Conservation (phyloP, 1,140 invertebrate genomes). For the Grapholita molesta region DNA sequence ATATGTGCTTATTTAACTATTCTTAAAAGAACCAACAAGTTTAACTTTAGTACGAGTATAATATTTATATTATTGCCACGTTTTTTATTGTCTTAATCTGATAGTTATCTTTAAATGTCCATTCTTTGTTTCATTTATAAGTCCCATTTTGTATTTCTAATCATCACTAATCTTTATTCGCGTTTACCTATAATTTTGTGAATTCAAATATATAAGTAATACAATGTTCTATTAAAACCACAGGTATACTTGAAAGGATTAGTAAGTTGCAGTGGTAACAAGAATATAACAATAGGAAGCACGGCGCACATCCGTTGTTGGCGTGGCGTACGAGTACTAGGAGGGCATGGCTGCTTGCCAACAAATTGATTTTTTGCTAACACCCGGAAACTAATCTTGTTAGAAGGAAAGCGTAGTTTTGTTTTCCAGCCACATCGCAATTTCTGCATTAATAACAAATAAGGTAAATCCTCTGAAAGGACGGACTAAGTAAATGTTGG, state of each 20-base stretch:
- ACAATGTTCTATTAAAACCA: neutral
- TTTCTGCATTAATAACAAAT: constrained; percentile 12
- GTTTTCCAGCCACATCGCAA: constrained; percentile 2
- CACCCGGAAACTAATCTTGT: constrained; percentile 24
- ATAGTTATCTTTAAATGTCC: too few relatives aligned
- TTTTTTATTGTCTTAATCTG: too few relatives aligned
- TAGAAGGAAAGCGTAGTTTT: constrained; percentile 17
- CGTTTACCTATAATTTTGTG: too few relatives aligned
- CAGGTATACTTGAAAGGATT: neutral
- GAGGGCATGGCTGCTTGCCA: constrained; percentile 23
- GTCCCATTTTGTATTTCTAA: too few relatives aligned
- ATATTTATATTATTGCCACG: too few relatives aligned
- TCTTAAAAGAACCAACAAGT: too few relatives aligned
- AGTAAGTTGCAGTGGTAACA: neutral
- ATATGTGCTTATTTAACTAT: too few relatives aligned
- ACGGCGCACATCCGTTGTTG: neutral
- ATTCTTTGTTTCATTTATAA: too few relatives aligned
- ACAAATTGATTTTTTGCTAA: constrained; percentile 33
- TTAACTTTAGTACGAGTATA: too few relatives aligned
- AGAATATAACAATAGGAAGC: neutral
- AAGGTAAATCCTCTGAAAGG: neutral
- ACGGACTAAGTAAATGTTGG: neutral
- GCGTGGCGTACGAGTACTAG: neutral
- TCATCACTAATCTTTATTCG: too few relatives aligned
- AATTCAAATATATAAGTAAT: neutral